Conservation (phyloP, 2,113 vertebrate species). For the Gymnorhina tibicen region DNA sequence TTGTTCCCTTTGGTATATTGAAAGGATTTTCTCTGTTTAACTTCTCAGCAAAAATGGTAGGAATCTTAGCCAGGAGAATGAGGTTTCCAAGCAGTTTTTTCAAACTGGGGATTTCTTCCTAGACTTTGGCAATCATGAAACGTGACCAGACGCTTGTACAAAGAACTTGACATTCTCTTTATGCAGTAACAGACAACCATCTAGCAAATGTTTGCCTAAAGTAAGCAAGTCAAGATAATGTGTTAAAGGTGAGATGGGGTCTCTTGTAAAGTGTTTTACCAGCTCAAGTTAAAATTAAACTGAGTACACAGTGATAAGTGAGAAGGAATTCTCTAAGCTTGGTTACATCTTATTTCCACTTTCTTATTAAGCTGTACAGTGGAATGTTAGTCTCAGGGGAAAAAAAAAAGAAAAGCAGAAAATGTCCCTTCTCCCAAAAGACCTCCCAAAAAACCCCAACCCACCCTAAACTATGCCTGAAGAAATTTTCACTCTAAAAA, state of each 20-base stretch:
- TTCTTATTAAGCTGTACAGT: background rate
- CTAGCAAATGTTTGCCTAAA: slow-evolving; percentile 46
- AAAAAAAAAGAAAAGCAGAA: background rate
- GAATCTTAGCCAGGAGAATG: background rate
- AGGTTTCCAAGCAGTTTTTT: background rate
- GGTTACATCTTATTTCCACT: slow-evolving; percentile 9
- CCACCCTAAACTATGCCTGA: background rate
- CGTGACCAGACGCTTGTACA: background rate
- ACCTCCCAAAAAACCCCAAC: fast-evolving
- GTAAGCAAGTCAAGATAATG: slow-evolving; percentile 31
- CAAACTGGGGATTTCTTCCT: background rate
- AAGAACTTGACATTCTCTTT: background rate
- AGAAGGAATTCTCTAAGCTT: slow-evolving; percentile 30
- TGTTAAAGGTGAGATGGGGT: slow-evolving; percentile 18
- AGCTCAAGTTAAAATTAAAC: slow-evolving; percentile 35
- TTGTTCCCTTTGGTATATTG: background rate
- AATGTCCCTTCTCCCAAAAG: background rate
- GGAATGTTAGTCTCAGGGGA: background rate
- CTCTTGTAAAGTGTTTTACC: slow-evolving; percentile 1
- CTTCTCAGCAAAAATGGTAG: background rate
- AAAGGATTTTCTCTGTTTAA: background rate
- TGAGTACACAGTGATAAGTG: background rate
- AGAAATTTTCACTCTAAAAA: background rate
- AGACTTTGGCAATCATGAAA: background rate
- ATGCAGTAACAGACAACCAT: background rate